Evolutionary conservation across 2,797 vertebrate species (phyloP).

Genomic region (Anniella stebbinsi): DNA sequence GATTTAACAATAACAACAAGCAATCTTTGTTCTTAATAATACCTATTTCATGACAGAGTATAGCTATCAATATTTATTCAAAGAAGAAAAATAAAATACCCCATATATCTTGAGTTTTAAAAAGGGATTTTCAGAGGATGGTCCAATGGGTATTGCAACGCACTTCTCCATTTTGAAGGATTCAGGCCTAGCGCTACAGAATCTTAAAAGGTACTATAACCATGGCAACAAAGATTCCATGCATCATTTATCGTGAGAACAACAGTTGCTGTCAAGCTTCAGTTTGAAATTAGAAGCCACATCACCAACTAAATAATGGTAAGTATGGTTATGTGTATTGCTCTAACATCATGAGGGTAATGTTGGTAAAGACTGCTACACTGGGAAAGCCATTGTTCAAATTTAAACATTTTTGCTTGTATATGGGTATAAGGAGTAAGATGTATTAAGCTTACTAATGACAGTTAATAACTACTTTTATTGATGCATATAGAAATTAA

Average conservation of each 20-base stretch:
- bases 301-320: neutral
- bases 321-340: neutral
- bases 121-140: neutral
- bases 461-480: neutral
- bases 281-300: neutral
- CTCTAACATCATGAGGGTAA: neutral
- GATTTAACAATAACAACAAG: neutral
- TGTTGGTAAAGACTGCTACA: neutral
- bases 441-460: neutral
- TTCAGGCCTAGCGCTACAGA: rapidly evolving
- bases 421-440: neutral
- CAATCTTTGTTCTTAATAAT: neutral
- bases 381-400: neutral
- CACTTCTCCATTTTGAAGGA: neutral
- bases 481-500: neutral
- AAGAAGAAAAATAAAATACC: neutral
- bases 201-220: neutral
- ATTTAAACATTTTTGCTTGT: neutral
- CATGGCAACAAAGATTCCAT: neutral
- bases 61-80: neutral
- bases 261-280: neutral
- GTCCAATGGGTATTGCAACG: neutral
- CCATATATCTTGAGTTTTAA: neutral
- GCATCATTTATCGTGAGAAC: neutral
- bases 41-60: neutral